Percentiles rank a stretch among this genome's conserved stretches.
Conservation (phyloP, 2,113 vertebrate genomes). For the Vulpes ferrilata region DNA sequence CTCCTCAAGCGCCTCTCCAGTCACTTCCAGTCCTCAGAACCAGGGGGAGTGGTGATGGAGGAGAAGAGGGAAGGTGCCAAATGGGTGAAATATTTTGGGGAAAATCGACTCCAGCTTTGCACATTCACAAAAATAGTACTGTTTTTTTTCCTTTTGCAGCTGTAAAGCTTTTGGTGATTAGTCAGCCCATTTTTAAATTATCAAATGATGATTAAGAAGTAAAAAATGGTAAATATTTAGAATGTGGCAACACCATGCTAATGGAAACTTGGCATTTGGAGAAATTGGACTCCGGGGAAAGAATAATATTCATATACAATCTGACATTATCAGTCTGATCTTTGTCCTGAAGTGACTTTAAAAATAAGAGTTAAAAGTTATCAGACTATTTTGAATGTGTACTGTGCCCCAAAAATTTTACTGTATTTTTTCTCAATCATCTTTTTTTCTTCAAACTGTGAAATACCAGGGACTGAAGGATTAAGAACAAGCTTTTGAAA, state of each 20-base stretch:
- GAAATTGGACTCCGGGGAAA: constrained; percentile 24
- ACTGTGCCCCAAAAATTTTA: neutral
- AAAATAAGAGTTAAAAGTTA: constrained; percentile 14
- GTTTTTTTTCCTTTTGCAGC: neutral
- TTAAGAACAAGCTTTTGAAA: neutral
- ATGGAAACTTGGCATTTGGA: constrained; percentile 1
- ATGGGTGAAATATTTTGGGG: neutral
- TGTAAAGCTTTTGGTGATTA: constrained; percentile 44
- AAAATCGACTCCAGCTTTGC: neutral
- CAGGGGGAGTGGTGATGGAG: no score
- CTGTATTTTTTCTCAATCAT: neutral
- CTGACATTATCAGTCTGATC: neutral
- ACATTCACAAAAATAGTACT: neutral
- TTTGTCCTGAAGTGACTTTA: constrained; percentile 25
- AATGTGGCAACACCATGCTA: neutral
- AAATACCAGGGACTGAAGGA: neutral
- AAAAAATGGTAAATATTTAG: constrained; percentile 54
- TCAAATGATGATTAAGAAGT: neutral
- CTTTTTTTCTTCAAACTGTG: neutral
- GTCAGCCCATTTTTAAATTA: neutral
- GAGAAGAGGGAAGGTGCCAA: neutral
- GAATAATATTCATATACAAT: neutral
- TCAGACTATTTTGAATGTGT: neutral
- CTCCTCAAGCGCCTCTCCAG: accelerated
- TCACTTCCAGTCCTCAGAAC: neutral